These are phyloP conservation scores for Rhegmatorhina hoffmannsi DNA, from an alignment of 2,113 vertebrate genomes.

Conservation along the genomic window DNA sequence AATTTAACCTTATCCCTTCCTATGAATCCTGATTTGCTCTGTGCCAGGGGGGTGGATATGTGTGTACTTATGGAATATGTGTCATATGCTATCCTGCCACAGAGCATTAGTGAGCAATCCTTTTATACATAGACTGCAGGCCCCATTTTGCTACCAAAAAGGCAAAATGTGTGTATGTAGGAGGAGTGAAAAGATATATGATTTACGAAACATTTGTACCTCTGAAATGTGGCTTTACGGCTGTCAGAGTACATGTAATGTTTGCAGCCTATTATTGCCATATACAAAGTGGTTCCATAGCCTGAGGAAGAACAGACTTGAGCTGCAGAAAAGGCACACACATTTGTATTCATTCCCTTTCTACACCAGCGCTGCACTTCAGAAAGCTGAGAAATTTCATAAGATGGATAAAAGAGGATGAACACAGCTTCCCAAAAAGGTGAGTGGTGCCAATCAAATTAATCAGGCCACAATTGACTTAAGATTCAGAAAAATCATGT, in stretches of 20 bases:
- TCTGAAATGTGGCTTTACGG: slow-evolving; percentile 29
- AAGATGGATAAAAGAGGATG: not conserved
- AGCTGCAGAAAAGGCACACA: not conserved
- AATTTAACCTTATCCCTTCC: slow-evolving; percentile 22
- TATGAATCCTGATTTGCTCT: not conserved
- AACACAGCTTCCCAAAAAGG: not conserved
- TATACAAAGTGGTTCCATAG: not conserved
- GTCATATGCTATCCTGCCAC: not conserved
- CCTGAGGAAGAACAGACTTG: not conserved
- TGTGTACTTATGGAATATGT: not conserved
- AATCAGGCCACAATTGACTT: not conserved
- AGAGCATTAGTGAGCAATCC: not conserved
- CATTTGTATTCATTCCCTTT: not conserved
- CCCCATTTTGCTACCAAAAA: not conserved
- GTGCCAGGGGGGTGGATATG: accelerated
- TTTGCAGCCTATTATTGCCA: not conserved
- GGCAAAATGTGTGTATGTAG: not conserved
- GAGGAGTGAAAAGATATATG: not conserved
- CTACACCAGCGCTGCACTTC: not conserved
- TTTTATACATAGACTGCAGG: not conserved
- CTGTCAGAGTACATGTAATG: slow-evolving; percentile 17
- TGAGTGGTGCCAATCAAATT: not conserved
- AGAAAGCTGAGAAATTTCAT: not conserved
- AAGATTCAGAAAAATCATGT: not conserved
- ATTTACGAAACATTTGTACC: not conserved